Base-by-base conservation (phyloP, 2,797 vertebrate genomes). In the Pseudomugil gertrudae region DNA sequence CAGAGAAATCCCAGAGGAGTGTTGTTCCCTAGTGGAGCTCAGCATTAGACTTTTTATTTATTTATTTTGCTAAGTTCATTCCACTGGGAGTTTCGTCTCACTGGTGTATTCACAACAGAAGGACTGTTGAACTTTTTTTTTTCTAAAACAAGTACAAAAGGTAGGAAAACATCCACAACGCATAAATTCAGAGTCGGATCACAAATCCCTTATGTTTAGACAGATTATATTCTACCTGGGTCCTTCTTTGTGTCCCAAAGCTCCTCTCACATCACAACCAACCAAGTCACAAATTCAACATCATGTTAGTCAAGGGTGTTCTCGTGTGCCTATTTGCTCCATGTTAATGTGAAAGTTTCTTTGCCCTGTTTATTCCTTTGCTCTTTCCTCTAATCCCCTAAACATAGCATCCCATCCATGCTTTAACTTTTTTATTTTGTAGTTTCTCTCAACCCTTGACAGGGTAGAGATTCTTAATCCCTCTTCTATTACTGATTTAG, bases 401-500 rank as follows among this genome's bases (percentile, higher is more conserved):
- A 76, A 72, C 53, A 69, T 77, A 59, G 67, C 83, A 77, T 84
- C 76, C 76, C 78, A 71, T 64, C 66, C 72, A 65, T 83, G 63
- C 74, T 76, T 66, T 73, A 71, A 87, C 75, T 79, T 78, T 57
- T 54, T 69, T 84, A 79, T 83, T 83, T 84, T 76, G 43, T 52
- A 62, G 65, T 76, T 84, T 58, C 59, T 84, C 65, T 82, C 17
- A 38, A 70, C 55, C 65, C 63, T 78, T 69, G 70, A 74, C 72
- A 85, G 75, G 60, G 63, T 67, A 75, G 69, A 80, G 73, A 84
- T 81, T 69, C 66, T 71, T 90, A 91, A 91, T 90, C 85, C 87
- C 67, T 21, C 62, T 48, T 81, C 86, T 68, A 86, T 87, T 87
- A 87, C 85, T 85, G 87, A 89, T 90, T 87, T 84, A 83, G 89